phyloP scores from a whole-genome alignment of 2,888 invertebrate species.

The Polymixis lichenea region DNA sequence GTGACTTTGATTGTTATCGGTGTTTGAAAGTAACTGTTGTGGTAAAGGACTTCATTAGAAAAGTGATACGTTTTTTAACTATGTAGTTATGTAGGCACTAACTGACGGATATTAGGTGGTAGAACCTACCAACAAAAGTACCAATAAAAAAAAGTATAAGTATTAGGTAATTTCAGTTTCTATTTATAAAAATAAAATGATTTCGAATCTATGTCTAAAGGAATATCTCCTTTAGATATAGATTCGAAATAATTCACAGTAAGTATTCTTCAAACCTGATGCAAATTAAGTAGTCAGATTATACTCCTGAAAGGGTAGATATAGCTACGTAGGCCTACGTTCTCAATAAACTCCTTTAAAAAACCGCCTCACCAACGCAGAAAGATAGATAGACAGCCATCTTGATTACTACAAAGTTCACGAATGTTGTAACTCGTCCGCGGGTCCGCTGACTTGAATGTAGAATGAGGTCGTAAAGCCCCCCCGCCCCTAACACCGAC shows the following conservation, averaged over 20 bases:
- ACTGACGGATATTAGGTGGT: not conserved
- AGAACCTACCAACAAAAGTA: not conserved
- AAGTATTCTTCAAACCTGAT: not conserved
- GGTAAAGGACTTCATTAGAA: too few species aligned
- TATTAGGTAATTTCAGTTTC: not conserved
- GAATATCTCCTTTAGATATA: not conserved
- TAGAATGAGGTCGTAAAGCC: constrained; percentile 66
- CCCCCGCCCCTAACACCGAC: constrained; percentile 47
- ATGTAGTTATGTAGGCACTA: not conserved
- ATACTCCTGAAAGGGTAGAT: not conserved
- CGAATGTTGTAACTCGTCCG: constrained; percentile 66
- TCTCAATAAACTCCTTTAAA: constrained; percentile 34
- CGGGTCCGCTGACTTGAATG: constrained; percentile 66
- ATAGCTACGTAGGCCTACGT: not conserved
- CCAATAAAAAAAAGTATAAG: not conserved
- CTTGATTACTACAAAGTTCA: constrained; percentile 65
- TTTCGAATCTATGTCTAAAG: too few species aligned
- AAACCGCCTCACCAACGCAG: constrained; percentile 10
- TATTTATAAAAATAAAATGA: not conserved
- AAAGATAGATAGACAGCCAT: constrained; percentile 47
- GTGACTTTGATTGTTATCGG: constrained; percentile 14
- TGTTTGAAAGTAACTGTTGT: not conserved
- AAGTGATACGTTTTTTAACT: not conserved
- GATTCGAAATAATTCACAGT: not conserved
- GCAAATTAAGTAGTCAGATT: not conserved